A percentile compares a stretch with the other conserved stretches of the same genome.
Conservation (phyloP, 2,888 invertebrate species). For the Chrysolina oricalcia region DNA sequence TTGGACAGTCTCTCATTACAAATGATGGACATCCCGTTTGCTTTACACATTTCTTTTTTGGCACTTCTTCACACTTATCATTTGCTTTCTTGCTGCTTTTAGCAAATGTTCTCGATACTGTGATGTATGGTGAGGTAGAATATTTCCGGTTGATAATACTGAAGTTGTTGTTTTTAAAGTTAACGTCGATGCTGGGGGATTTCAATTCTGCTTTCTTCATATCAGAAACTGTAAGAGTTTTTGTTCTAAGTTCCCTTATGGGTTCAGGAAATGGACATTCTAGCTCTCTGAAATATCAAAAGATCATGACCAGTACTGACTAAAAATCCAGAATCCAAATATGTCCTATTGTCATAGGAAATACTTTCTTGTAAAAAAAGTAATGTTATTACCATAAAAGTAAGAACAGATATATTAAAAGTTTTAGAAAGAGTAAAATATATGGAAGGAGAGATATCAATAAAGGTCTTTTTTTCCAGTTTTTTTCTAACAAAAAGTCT, state of each 20-base stretch:
- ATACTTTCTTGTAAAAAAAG: too few species aligned
- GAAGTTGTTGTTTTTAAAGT: constrained; percentile 28
- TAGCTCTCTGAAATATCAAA: constrained; percentile 14
- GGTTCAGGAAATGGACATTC: constrained; percentile 33
- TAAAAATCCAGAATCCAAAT: too few species aligned
- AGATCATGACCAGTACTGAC: too few species aligned
- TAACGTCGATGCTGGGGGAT: constrained; percentile 26
- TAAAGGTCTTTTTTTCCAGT: too few species aligned
- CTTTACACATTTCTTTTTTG: constrained; percentile 10
- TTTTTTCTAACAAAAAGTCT: too few species aligned
- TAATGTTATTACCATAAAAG: too few species aligned
- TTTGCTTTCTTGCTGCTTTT: constrained; percentile 7
- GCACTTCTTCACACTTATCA: constrained; percentile 14
- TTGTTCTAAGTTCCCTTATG: constrained; percentile 26
- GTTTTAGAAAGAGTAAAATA: too few species aligned
- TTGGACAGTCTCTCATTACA: constrained; percentile 14
- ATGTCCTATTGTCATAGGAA: too few species aligned
- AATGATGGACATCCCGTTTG: constrained; percentile 11
- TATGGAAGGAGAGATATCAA: too few species aligned
- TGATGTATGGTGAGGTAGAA: constrained; percentile 25
- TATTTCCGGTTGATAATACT: constrained; percentile 27
- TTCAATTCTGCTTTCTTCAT: constrained; percentile 32
- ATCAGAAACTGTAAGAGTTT: constrained; percentile 26
- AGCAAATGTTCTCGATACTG: constrained; percentile 23
- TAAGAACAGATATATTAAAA: too few species aligned